phyloP scores from a whole-genome alignment of 2,113 vertebrate genomes.

The Aspidoscelis tigris region DNA sequence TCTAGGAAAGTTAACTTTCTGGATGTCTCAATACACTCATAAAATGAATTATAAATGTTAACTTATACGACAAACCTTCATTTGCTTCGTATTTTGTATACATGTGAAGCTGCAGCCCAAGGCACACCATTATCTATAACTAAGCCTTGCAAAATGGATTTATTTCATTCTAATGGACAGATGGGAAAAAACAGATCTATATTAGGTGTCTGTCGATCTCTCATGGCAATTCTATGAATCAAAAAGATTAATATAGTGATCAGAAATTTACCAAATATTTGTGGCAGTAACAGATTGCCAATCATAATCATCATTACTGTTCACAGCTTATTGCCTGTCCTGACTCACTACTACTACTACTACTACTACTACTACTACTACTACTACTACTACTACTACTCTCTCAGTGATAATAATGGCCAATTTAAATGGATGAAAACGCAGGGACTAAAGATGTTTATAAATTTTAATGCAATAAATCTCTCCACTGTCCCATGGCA shows the following conservation, averaged over 20 bases:
- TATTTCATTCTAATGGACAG: background rate
- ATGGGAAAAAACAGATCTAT: background rate
- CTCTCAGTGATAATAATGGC: background rate
- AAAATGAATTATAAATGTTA: background rate
- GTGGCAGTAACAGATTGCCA: too few species aligned
- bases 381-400: too few species aligned
- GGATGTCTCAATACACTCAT: background rate
- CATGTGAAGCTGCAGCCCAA: background rate
- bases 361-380: too few species aligned
- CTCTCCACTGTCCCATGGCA: too few species aligned
- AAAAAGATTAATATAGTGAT: background rate
- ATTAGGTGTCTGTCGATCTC: background rate
- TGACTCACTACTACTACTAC: too few species aligned
- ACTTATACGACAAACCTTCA: background rate
- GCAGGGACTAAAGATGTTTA: background rate
- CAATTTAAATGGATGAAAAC: background rate
- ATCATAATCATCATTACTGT: too few species aligned
- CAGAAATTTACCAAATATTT: background rate
- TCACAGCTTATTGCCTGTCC: too few species aligned
- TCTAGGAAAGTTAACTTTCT: background rate
- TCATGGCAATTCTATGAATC: too few species aligned
- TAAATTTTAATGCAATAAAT: background rate
- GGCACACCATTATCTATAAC: background rate
- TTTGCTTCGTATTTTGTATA: background rate
- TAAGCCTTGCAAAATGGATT: background rate